Conservation (phyloP, 2,888 invertebrate species). For the Caenorhabditis sp. region DNA sequence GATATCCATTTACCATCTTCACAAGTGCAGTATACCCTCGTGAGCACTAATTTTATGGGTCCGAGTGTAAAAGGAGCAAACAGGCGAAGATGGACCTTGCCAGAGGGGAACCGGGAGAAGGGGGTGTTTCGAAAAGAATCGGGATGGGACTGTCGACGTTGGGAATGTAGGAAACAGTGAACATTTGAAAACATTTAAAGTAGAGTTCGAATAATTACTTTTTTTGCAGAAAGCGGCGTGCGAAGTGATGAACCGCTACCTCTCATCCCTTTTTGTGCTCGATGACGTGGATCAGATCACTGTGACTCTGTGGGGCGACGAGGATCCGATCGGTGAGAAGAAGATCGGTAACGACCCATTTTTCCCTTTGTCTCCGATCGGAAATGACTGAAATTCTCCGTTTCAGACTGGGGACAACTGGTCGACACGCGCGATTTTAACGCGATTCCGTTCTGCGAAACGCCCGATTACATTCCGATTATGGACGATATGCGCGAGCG, state of each 20-base stretch:
- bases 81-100: too few relatives aligned
- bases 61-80: too few relatives aligned
- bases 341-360: slow-evolving; percentile 19
- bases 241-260: slow-evolving; percentile 64
- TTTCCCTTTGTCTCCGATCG: too few relatives aligned
- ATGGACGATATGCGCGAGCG: slow-evolving; percentile 52
- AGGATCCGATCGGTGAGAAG: slow-evolving; percentile 59
- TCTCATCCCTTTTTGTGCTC: slow-evolving; percentile 64
- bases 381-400: too few relatives aligned
- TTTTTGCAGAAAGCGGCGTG: slow-evolving; percentile 55
- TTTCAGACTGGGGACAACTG: slow-evolving; percentile 58
- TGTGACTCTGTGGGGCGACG: slow-evolving; percentile 66
- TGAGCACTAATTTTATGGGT: too few relatives aligned
- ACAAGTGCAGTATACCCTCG: too few relatives aligned
- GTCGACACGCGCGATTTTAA: slow-evolving; percentile 65
- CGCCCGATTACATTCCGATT: slow-evolving; percentile 27
- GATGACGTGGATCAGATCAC: slow-evolving; percentile 63
- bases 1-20: too few relatives aligned
- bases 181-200: too few relatives aligned
- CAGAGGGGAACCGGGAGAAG: too few relatives aligned
- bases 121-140: too few relatives aligned
- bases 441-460: slow-evolving; percentile 51
- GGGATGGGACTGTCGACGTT: too few relatives aligned
- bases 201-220: neutral
- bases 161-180: too few relatives aligned